phyloP scores from a whole-genome alignment of 1,140 invertebrate species.

The Psix sp. region DNA sequence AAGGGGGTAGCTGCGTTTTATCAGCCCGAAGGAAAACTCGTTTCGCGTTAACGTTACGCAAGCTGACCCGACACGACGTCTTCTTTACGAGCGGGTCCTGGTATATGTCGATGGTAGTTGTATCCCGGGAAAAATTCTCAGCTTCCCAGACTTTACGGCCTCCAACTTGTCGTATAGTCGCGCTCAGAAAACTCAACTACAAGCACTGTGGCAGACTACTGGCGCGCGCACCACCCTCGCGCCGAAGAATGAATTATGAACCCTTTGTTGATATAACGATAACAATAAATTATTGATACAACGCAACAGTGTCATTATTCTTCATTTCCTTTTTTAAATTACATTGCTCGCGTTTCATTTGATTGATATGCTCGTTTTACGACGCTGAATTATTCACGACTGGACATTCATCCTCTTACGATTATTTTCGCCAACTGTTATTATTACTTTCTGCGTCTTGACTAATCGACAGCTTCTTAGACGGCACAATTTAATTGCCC shows the following conservation, averaged over 20 bases:
- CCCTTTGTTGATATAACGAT: constrained; percentile 48
- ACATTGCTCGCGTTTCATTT: constrained; percentile 31
- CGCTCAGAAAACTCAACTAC: constrained; percentile 43
- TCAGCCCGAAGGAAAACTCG: constrained; percentile 62
- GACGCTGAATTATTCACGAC: constrained; percentile 41
- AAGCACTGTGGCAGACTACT: constrained; percentile 29
- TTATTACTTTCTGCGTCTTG: too few species aligned
- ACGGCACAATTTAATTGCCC: too few species aligned
- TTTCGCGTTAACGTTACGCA: constrained; percentile 69
- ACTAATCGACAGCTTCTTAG: too few species aligned
- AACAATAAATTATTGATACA: constrained; percentile 51
- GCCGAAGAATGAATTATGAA: constrained; percentile 52
- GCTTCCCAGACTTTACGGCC: constrained; percentile 61
- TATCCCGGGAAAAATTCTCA: constrained; percentile 62
- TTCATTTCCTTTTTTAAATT: constrained; percentile 40
- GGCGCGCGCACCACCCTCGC: constrained; percentile 24
- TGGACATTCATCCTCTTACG: not conserved
- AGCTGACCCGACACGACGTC: constrained; percentile 64
- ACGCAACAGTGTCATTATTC: constrained; percentile 40
- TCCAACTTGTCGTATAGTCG: constrained; percentile 62
- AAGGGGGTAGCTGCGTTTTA: constrained; percentile 53
- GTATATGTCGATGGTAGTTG: constrained; percentile 62
- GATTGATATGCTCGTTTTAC: constrained; percentile 39
- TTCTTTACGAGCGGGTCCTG: constrained; percentile 68
- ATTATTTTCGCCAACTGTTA: not conserved